Evolutionary conservation across 2,113 vertebrate genomes (phyloP).

Genomic region (Benthochromis sp.): DNA sequence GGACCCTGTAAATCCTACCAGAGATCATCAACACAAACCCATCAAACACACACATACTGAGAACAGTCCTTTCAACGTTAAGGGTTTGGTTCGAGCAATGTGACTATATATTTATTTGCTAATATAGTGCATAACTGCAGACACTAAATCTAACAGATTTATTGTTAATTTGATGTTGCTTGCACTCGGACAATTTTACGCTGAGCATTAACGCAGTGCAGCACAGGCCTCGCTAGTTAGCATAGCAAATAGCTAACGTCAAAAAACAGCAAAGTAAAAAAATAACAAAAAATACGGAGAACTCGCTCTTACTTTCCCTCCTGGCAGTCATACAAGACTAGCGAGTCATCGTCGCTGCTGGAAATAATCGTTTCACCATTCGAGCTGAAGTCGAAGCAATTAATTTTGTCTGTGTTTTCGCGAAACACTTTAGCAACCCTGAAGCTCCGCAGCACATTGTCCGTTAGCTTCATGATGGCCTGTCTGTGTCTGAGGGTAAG

Average conservation of each 20-base stretch:
- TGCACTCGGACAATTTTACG: background rate
- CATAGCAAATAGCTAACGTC: conserved; percentile 12
- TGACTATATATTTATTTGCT: background rate
- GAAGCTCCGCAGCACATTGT: conserved; percentile 98
- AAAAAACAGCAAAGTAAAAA: background rate
- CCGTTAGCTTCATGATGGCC: conserved; percentile 96
- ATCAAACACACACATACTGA: background rate
- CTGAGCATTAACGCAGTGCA: background rate
- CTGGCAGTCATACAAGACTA: conserved; percentile 96
- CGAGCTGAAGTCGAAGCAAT: conserved; percentile 97
- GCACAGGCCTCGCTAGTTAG: conserved; percentile 49
- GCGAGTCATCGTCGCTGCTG: conserved; percentile 96
- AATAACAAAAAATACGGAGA: background rate
- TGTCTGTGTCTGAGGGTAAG: conserved; percentile 29
- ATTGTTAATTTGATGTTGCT: background rate
- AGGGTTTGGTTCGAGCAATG: background rate
- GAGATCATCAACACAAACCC: background rate
- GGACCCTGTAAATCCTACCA: background rate
- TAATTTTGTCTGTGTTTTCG: conserved; percentile 97
- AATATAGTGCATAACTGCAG: background rate
- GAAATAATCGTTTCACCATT: conserved; percentile 97
- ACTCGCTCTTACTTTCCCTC: conserved; percentile 91
- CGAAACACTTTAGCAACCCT: conserved; percentile 98
- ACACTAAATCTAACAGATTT: background rate
- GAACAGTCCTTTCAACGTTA: background rate